Percentiles rank a stretch among this genome's conserved stretches.
Evolutionary conservation across 2,113 vertebrate genomes (phyloP).

Genomic region (Perognathus longimembris): DNA sequence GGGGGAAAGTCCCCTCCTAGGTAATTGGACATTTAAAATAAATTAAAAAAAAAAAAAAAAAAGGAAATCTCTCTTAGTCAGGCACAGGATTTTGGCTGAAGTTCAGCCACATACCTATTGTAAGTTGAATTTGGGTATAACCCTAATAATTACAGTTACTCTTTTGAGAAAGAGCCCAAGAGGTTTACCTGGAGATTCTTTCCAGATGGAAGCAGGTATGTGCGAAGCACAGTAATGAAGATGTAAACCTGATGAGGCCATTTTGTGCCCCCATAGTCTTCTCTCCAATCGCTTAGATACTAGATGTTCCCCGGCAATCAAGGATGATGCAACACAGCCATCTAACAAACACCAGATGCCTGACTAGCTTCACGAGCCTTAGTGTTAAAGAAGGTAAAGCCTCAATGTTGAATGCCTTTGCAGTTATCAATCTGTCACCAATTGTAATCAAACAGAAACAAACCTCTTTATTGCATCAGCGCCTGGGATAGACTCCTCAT

Average conservation of each 20-base stretch:
- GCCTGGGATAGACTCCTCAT: slow-evolving; percentile 12
- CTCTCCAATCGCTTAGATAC: slow-evolving; percentile 49
- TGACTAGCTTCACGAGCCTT: slow-evolving; percentile 18
- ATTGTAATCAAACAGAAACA: slow-evolving; percentile 70
- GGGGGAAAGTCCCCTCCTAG: slow-evolving; percentile 44
- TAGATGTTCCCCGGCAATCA: slow-evolving; percentile 78
- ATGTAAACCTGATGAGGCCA: slow-evolving; percentile 83
- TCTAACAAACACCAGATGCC: slow-evolving; percentile 83
- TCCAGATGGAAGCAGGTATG: slow-evolving; percentile 86
- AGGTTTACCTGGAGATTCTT: slow-evolving; percentile 87
- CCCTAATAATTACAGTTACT: slow-evolving; percentile 81
- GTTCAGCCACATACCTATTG: slow-evolving; percentile 80
- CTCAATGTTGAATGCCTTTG: slow-evolving; percentile 66
- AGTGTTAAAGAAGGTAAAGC: slow-evolving; percentile 47
- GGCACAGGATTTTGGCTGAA: slow-evolving; percentile 77
- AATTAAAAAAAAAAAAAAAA: neutral
- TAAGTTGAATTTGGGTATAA: slow-evolving; percentile 79
- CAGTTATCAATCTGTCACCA: slow-evolving; percentile 74
- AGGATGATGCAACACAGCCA: slow-evolving; percentile 74
- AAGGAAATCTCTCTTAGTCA: slow-evolving; percentile 66
- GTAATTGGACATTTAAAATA: slow-evolving; percentile 57
- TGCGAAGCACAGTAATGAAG: slow-evolving; percentile 81
- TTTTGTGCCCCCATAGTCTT: slow-evolving; percentile 70
- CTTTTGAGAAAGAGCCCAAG: slow-evolving; percentile 81
- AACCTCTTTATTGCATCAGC: slow-evolving; percentile 44